Evolutionary conservation across 2,888 invertebrate species (phyloP).

Genomic region (Cepaea hortensis): DNA sequence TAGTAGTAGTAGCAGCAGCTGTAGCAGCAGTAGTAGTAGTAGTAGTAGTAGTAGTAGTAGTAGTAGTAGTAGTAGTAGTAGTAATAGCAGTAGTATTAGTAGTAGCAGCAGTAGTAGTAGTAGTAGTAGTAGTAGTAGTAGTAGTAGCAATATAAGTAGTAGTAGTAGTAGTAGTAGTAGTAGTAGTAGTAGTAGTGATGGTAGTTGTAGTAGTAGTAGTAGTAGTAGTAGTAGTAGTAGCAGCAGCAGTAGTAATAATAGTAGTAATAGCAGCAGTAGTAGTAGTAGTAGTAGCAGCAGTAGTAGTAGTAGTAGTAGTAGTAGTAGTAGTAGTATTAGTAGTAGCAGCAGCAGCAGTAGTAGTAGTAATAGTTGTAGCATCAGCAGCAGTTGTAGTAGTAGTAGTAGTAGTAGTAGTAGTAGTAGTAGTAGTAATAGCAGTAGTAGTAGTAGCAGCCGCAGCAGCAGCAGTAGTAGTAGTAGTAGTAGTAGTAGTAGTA

Average conservation of each 20-base stretch:
- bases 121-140: conserved; percentile 34
- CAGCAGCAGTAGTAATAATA: no score
- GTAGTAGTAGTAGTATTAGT: conserved; percentile 28
- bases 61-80: conserved; percentile 6
- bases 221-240: no score
- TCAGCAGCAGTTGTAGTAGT: conserved; percentile 16
- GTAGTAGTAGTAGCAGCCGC: no score
- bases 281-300: neutral
- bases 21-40: conserved; percentile 28
- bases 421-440: conserved; percentile 15
- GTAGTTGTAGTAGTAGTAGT: no score
- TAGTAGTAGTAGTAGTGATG: no score
- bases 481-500: no score
- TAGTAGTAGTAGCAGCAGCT: neutral
- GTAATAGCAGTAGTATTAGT: conserved; percentile 24
- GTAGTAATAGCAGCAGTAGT: no score
- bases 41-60: conserved; percentile 31
- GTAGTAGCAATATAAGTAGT: neutral
- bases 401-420: conserved; percentile 34
- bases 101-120: conserved; percentile 28
- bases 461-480: no score
- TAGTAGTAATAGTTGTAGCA: conserved; percentile 14
- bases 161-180: no score
- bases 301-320: conserved; percentile 23
- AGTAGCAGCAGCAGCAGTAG: conserved; percentile 14